These are phyloP conservation scores for Lamprologus lemairii DNA, from an alignment of 2,113 vertebrate genomes.

Conservation along the genomic window DNA sequence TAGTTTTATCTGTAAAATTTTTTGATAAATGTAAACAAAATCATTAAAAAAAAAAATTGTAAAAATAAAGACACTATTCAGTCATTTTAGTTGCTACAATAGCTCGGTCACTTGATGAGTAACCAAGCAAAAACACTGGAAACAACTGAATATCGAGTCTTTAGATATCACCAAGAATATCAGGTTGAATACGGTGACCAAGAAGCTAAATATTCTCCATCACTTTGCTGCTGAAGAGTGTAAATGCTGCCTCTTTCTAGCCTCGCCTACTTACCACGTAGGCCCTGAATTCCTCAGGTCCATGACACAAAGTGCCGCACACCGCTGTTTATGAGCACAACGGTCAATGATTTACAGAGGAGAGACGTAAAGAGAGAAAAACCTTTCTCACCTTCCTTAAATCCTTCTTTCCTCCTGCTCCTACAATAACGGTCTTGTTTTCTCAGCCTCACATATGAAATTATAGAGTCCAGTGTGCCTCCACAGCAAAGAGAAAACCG, in stretches of 20 bases:
- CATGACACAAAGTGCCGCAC: slow-evolving; percentile 37
- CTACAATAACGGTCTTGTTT: not conserved
- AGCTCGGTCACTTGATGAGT: not conserved
- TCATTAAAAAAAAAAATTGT: not conserved
- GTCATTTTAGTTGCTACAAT: not conserved
- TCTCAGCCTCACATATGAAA: not conserved
- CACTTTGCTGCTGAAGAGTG: not conserved
- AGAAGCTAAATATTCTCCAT: not conserved
- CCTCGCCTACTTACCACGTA: slow-evolving; percentile 20
- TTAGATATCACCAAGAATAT: not conserved
- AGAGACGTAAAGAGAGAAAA: not conserved
- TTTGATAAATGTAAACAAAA: not conserved
- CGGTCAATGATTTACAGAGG: slow-evolving; percentile 43
- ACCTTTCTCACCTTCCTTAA: not conserved
- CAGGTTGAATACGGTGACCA: not conserved
- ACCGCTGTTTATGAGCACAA: not conserved
- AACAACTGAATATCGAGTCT: not conserved
- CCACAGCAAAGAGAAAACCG: not conserved
- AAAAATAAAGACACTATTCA: not conserved
- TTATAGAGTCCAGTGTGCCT: not conserved
- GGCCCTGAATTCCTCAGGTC: slow-evolving; percentile 50
- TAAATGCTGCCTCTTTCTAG: not conserved
- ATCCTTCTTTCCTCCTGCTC: not conserved
- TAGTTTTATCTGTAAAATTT: not conserved
- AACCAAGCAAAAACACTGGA: not conserved